A percentile compares a stretch with the other conserved stretches of the same genome.
Conservation (phyloP, 2,113 vertebrate genomes). For the Nettapus auritus region DNA sequence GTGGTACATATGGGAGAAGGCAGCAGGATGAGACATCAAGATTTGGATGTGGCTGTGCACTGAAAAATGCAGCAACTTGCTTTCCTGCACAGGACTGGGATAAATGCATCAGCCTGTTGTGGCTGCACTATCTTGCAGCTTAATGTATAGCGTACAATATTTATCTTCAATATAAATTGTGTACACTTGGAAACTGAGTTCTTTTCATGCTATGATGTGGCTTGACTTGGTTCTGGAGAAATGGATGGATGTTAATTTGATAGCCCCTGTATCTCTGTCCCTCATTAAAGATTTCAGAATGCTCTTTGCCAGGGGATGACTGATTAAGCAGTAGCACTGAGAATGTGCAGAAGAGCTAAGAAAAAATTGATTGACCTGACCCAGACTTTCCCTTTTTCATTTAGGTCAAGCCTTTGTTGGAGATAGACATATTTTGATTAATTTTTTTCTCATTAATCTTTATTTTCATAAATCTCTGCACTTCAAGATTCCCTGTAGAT, state of each 20-base stretch:
- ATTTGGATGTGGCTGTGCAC: background rate
- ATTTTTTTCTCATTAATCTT: background rate
- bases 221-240: background rate
- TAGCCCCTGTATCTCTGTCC: background rate
- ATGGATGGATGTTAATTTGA: background rate
- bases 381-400: background rate
- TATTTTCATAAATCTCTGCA: background rate
- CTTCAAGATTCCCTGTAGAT: background rate
- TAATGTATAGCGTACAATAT: background rate
- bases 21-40: accelerated
- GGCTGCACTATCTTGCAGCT: background rate
- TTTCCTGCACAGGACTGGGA: background rate
- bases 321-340: background rate
- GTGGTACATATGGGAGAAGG: accelerated
- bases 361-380: background rate
- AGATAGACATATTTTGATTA: background rate
- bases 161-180: background rate
- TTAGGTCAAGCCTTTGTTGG: background rate
- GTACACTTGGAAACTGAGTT: background rate
- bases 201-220: background rate
- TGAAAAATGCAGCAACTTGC: background rate
- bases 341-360: background rate
- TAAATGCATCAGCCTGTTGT: background rate
- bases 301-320: background rate
- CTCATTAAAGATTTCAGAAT: conserved; percentile 9